Evolutionary conservation across 2,113 vertebrate species (phyloP).

Genomic region (Lepus timidus): DNA sequence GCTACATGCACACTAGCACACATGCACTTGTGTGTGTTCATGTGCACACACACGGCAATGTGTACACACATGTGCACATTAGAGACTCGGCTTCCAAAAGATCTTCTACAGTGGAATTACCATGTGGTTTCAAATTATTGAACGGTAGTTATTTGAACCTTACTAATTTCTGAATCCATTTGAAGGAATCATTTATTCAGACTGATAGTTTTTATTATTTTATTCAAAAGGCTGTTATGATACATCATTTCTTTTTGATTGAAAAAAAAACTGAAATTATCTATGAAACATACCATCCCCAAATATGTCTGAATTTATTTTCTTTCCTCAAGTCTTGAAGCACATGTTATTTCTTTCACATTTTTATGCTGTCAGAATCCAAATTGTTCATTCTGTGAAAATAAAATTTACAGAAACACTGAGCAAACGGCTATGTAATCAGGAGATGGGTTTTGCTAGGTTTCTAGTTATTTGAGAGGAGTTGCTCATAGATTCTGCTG

Average conservation of each 20-base stretch:
- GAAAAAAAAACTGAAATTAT: constrained; percentile 33
- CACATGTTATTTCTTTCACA: constrained; percentile 25
- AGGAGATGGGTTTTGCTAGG: neutral
- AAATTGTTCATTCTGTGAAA: constrained; percentile 51
- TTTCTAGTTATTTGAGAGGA: constrained; percentile 29
- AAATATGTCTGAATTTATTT: constrained; percentile 33
- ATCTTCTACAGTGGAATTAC: neutral
- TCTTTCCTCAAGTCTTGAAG: constrained; percentile 9
- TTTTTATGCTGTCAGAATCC: neutral
- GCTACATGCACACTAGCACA: neutral
- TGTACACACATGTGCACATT: neutral
- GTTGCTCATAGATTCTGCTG: constrained; percentile 35
- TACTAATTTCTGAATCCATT: constrained; percentile 29
- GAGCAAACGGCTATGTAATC: neutral
- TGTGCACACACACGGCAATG: neutral
- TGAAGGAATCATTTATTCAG: neutral
- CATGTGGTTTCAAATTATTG: neutral
- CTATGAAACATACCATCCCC: neutral
- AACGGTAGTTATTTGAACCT: neutral
- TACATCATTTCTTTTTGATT: neutral
- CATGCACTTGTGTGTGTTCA: neutral
- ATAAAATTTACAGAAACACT: constrained; percentile 50
- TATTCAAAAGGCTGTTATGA: neutral
- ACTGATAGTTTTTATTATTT: neutral
- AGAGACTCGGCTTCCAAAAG: neutral